Evolutionary conservation across 2,888 invertebrate species (phyloP).

Genomic region (Archaeoteleia sp.): DNA sequence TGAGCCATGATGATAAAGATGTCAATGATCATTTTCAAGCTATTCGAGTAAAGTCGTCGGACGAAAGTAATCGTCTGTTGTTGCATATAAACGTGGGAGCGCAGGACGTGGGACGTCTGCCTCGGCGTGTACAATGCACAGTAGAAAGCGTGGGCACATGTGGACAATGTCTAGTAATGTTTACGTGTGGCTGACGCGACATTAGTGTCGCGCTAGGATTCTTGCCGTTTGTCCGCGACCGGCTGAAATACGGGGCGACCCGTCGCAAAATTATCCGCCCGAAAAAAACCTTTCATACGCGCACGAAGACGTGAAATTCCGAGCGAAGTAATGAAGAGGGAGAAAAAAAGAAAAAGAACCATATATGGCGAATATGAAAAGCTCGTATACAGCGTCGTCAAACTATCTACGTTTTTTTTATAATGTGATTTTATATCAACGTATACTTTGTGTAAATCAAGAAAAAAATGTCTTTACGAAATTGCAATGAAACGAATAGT

Average conservation of each 20-base stretch:
- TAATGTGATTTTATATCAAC: too few species aligned
- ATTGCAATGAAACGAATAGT: too few species aligned
- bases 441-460: too few species aligned
- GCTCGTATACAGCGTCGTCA: too few species aligned
- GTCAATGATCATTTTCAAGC: slow-evolving; percentile 4
- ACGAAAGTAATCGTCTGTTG: slow-evolving; percentile 8
- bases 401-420: too few species aligned
- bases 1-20: slow-evolving; percentile 4
- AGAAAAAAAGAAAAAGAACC: too few species aligned
- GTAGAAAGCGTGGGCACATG: slow-evolving; percentile 31
- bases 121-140: slow-evolving; percentile 38
- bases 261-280: neutral
- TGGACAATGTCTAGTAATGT: slow-evolving; percentile 19
- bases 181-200: slow-evolving; percentile 5
- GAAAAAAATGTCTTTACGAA: too few species aligned
- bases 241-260: neutral
- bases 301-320: neutral
- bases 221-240: neutral
- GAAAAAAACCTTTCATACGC: neutral
- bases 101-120: slow-evolving; percentile 24
- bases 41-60: neutral
- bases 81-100: slow-evolving; percentile 41
- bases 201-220: slow-evolving; percentile 1
- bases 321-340: too few species aligned
- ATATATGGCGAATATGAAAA: too few species aligned